Evolutionary conservation across 2,888 invertebrate species (phyloP).

Genomic region (Eupithecia vulgata): DNA sequence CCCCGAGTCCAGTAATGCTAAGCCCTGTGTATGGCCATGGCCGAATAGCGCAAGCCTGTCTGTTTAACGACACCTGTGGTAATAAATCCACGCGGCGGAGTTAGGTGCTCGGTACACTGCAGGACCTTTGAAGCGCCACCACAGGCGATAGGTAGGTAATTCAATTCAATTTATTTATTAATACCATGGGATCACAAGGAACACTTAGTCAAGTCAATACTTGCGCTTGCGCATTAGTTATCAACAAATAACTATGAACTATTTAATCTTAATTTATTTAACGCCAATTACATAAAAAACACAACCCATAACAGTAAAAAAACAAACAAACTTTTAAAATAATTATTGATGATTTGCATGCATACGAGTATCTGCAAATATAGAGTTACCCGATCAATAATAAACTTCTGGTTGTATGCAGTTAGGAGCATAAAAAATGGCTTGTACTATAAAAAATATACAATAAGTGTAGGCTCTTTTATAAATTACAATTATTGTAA

Average conservation of each 20-base stretch:
- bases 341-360: too few relatives aligned
- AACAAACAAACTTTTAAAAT: too few relatives aligned
- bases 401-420: constrained; percentile 46
- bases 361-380: too few relatives aligned
- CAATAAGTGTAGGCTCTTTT: too few relatives aligned
- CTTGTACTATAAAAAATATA: not conserved
- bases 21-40: not conserved
- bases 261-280: too few relatives aligned
- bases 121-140: constrained; percentile 44
- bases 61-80: constrained; percentile 30
- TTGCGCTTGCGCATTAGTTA: constrained; percentile 44
- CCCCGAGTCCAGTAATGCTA: not conserved
- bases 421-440: constrained; percentile 10
- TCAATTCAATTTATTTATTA: too few relatives aligned
- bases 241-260: too few relatives aligned
- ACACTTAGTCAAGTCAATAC: too few relatives aligned
- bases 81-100: constrained; percentile 29
- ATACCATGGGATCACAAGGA: too few relatives aligned
- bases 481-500: too few relatives aligned
- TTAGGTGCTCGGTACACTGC: constrained; percentile 19
- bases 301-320: too few relatives aligned
- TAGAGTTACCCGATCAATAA: constrained; percentile 43
- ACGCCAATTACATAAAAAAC: too few relatives aligned
- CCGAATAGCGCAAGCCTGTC: not conserved
- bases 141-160: constrained; percentile 28